Evolutionary conservation across 1,140 invertebrate genomes (phyloP).

Genomic region (Trichogramma pretiosum): DNA sequence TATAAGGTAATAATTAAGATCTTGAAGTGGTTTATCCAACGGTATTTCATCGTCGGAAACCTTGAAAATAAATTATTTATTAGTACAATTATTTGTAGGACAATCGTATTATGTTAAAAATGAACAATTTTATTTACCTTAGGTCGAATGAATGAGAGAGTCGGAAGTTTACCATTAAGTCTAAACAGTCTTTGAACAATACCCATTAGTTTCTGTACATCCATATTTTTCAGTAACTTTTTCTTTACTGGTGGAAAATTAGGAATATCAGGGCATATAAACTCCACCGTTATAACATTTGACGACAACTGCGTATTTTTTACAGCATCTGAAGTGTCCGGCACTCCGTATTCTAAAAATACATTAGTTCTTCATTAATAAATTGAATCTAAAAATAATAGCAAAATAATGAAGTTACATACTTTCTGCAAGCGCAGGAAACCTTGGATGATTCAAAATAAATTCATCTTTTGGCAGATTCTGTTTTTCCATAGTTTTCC

Average conservation of each 20-base stretch:
- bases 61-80: slow-evolving; percentile 40
- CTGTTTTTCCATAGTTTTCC: slow-evolving; percentile 53
- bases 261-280: slow-evolving; percentile 47
- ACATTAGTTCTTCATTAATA: too few relatives aligned
- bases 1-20: slow-evolving; percentile 74
- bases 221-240: slow-evolving; percentile 68
- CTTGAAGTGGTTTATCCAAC: slow-evolving; percentile 71
- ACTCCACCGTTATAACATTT: slow-evolving; percentile 56
- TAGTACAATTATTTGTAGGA: not conserved
- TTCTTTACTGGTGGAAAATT: slow-evolving; percentile 52
- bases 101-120: slow-evolving; percentile 6
- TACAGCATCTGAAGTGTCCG: slow-evolving; percentile 62
- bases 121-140: slow-evolving; percentile 40
- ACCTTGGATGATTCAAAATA: slow-evolving; percentile 63
- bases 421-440: slow-evolving; percentile 52
- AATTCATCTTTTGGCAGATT: slow-evolving; percentile 50
- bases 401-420: slow-evolving; percentile 48
- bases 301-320: slow-evolving; percentile 59
- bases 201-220: slow-evolving; percentile 71
- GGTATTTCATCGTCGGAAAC: slow-evolving; percentile 59
- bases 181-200: slow-evolving; percentile 63
- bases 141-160: slow-evolving; percentile 46
- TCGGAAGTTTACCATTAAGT: slow-evolving; percentile 44
- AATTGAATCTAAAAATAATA: slow-evolving; percentile 12
- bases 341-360: slow-evolving; percentile 65